Evolutionary conservation across 2,797 vertebrate species (phyloP).

Genomic region (Cichlasoma orientale): DNA sequence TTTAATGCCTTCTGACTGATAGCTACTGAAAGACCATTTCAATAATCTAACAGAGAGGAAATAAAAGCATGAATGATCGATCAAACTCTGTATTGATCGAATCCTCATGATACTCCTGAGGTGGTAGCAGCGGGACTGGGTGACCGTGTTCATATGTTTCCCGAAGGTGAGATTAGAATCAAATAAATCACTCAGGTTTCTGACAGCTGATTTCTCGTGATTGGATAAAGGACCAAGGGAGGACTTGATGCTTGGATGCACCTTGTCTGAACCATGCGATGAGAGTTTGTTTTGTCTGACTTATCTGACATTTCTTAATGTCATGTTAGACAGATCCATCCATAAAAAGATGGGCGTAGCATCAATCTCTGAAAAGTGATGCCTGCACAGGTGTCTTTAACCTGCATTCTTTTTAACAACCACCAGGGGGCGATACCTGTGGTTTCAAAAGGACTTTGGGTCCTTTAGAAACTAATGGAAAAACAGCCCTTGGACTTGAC

Average conservation of each 20-base stretch:
- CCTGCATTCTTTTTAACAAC: not conserved
- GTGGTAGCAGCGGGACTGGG: not conserved
- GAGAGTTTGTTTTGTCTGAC: not conserved
- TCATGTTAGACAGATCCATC: not conserved
- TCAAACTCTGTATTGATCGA: not conserved
- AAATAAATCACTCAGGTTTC: not conserved
- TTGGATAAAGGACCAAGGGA: too few relatives aligned
- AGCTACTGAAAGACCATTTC: not conserved
- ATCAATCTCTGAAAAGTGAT: not conserved
- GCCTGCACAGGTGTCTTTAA: not conserved
- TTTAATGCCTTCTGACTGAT: not conserved
- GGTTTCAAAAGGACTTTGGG: not conserved
- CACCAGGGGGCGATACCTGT: not conserved
- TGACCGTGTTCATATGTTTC: not conserved
- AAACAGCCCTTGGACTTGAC: not conserved
- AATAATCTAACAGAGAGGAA: not conserved
- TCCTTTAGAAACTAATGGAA: not conserved
- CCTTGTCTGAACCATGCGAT: too few relatives aligned
- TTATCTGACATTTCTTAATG: not conserved
- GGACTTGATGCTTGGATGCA: too few relatives aligned
- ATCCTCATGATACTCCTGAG: not conserved
- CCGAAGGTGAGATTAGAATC: not conserved
- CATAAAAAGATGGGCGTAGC: not conserved
- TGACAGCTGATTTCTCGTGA: too few relatives aligned
- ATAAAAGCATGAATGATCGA: not conserved